These are phyloP conservation scores for Panurus biarmicus DNA, from an alignment of 2,113 vertebrate genomes.

Conservation along the genomic window DNA sequence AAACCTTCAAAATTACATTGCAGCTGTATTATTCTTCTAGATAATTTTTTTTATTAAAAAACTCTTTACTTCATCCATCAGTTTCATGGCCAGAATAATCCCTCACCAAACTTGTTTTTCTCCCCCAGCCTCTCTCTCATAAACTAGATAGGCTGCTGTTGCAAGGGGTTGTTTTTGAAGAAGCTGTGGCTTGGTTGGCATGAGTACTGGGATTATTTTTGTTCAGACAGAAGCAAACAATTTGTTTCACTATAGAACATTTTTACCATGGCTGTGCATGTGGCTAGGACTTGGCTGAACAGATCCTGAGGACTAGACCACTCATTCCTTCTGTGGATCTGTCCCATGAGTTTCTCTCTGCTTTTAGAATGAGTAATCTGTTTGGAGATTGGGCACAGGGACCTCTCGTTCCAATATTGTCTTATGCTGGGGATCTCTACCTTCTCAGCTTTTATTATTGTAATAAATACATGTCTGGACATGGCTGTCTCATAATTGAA, in stretches of 20 bases:
- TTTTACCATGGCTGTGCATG: not conserved
- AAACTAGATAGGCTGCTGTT: not conserved
- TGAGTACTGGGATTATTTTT: not conserved
- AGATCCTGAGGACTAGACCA: not conserved
- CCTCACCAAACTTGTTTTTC: not conserved
- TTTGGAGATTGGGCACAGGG: not conserved
- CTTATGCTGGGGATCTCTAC: not conserved
- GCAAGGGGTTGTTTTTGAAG: not conserved
- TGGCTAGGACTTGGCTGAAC: not conserved
- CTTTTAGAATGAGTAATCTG: not conserved
- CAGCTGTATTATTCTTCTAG: not conserved
- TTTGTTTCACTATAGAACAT: not conserved
- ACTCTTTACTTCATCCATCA: not conserved
- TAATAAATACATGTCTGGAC: accelerated
- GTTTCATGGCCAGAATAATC: not conserved
- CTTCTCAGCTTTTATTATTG: not conserved
- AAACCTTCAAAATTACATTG: not conserved
- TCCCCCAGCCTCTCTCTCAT: not conserved
- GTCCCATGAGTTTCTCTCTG: not conserved
- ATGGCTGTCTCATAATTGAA: not conserved
- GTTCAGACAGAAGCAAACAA: not conserved
- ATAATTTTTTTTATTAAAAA: not conserved
- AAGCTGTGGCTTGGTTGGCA: not conserved
- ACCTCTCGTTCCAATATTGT: not conserved
- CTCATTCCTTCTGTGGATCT: not conserved